Conservation (phyloP, 2,113 vertebrate genomes). For the Craseonycteris thonglongyai region DNA sequence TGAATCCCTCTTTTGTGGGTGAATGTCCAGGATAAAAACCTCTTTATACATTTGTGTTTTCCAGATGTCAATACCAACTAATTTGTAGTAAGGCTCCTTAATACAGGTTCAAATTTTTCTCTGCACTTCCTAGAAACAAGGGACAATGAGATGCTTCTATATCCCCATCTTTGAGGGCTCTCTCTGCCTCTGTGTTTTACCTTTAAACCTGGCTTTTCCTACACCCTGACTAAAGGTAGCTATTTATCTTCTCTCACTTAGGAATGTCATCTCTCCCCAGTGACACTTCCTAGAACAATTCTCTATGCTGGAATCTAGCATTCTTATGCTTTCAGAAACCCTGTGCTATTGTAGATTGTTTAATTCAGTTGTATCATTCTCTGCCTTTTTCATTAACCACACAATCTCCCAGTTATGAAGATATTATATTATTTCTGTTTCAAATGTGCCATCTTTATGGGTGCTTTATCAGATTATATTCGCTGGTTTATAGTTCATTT, state of each 20-base stretch:
- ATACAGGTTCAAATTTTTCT: neutral
- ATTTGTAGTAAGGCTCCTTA: neutral
- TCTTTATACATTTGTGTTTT: neutral
- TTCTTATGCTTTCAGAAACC: neutral
- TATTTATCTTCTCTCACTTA: neutral
- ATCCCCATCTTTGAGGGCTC: neutral
- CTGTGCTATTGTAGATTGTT: neutral
- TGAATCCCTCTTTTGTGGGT: neutral
- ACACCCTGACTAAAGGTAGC: neutral
- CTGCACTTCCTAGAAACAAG: neutral
- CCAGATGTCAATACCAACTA: neutral
- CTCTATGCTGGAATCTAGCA: neutral
- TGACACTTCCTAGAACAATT: neutral
- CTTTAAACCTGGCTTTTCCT: neutral
- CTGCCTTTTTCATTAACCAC: neutral
- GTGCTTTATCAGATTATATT: neutral
- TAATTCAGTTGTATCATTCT: neutral
- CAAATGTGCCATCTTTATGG: neutral
- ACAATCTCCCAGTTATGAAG: neutral
- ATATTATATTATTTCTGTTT: neutral
- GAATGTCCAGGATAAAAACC: neutral
- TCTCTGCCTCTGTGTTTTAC: neutral
- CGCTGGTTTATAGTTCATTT: neutral
- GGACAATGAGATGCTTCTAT: neutral
- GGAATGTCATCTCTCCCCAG: neutral